Conservation (phyloP, 2,888 invertebrate species). For the Geotrupes spiniger region DNA sequence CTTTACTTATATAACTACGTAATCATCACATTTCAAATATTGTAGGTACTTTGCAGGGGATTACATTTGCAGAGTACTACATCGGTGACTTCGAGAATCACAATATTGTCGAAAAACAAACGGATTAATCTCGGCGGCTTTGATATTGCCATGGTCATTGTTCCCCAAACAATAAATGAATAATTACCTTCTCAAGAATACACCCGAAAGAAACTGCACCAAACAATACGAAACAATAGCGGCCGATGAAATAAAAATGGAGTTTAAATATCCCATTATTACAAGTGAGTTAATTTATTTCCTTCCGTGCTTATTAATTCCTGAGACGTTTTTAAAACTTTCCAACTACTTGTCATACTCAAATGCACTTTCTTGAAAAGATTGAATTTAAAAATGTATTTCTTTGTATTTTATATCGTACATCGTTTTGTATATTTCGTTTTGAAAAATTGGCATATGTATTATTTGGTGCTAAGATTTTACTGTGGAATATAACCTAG, state of each 20-base stretch:
- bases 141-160: background rate
- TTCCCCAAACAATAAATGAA: conserved; percentile 2
- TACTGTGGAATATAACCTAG: too few relatives aligned
- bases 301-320: background rate
- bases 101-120: too few relatives aligned
- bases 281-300: conserved; percentile 17
- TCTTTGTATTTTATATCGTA: too few relatives aligned
- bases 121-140: background rate
- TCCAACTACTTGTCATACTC: background rate
- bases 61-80: too few relatives aligned
- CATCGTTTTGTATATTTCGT: too few relatives aligned
- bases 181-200: conserved; percentile 14
- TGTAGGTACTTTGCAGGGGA: too few relatives aligned
- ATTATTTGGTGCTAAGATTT: too few relatives aligned
- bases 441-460: too few relatives aligned
- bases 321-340: background rate
- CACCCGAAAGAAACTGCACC: conserved; percentile 9
- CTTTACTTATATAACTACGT: too few relatives aligned
- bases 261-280: conserved; percentile 18
- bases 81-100: too few relatives aligned
- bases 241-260: conserved; percentile 11
- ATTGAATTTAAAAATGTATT: background rate
- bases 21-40: too few relatives aligned
- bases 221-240: conserved; percentile 9
- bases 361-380: background rate